A percentile compares a stretch with the other conserved stretches of the same genome.
These are phyloP conservation scores for Diabrotica balteata DNA, from an alignment of 2,888 invertebrate species.

Conservation along the genomic window DNA sequence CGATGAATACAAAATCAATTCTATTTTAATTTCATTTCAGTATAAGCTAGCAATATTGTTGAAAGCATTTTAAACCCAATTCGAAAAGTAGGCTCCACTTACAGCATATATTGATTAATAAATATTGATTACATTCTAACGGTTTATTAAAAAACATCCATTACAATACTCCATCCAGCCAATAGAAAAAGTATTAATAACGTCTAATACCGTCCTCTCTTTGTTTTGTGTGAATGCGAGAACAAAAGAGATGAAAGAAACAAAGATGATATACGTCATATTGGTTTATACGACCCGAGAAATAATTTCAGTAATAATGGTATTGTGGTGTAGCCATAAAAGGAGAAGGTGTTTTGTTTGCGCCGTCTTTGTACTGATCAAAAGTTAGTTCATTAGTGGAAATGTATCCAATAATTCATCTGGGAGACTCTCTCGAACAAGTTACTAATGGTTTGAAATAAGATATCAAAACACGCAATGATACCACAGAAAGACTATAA, in stretches of 20 bases:
- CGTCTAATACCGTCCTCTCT: constrained; percentile 19
- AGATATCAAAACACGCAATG: constrained; percentile 62
- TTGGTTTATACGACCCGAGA: constrained; percentile 31
- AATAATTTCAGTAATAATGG: constrained; percentile 45
- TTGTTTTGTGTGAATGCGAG: constrained; percentile 19
- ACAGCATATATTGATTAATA: neutral
- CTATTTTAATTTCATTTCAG: no score
- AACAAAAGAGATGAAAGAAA: constrained; percentile 40
- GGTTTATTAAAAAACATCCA: neutral
- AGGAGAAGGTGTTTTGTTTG: constrained; percentile 49
- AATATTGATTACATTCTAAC: neutral
- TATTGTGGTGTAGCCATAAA: constrained; percentile 43
- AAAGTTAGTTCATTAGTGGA: constrained; percentile 61
- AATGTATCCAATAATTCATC: constrained; percentile 60
- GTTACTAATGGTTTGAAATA: constrained; percentile 61
- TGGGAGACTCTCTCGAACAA: constrained; percentile 48
- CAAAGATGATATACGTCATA: constrained; percentile 37
- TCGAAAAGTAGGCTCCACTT: no score
- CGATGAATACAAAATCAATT: no score
- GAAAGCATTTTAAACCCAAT: neutral
- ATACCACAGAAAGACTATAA: constrained; percentile 55
- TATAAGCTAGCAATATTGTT: neutral
- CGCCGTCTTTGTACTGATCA: constrained; percentile 54
- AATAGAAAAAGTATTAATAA: constrained; percentile 23
- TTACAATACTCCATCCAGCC: neutral